These are phyloP conservation scores for Sisyra nigra DNA, from an alignment of 2,888 invertebrate genomes.

Conservation along the genomic window DNA sequence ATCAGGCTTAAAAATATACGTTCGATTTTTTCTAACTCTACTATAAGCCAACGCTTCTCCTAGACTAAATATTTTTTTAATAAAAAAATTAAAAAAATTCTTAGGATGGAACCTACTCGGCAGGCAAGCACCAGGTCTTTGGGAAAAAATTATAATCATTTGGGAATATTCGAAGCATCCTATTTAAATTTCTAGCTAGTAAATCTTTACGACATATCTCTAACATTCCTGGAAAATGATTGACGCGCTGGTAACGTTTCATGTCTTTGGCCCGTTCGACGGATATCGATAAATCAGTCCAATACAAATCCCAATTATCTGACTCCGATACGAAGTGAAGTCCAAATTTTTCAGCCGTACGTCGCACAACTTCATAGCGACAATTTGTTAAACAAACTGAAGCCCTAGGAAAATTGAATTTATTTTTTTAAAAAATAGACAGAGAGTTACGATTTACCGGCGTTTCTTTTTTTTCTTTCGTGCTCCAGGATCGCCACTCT, in stretches of 20 bases:
- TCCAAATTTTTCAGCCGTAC: conserved; percentile 50
- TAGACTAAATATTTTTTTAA: conserved; percentile 29
- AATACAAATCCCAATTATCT: conserved; percentile 79
- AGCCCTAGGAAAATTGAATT: conserved; percentile 18
- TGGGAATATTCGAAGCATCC: conserved; percentile 78
- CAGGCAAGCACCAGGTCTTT: conserved; percentile 86
- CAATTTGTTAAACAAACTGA: conserved; percentile 53
- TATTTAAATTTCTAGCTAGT: conserved; percentile 73
- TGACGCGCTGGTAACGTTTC: conserved; percentile 83
- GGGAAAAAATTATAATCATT: conserved; percentile 86
- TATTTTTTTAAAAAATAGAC: too few species aligned
- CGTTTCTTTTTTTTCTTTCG: too few species aligned
- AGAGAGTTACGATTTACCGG: too few species aligned
- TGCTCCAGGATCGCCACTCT: too few species aligned
- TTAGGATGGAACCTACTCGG: conserved; percentile 46
- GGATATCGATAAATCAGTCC: conserved; percentile 79
- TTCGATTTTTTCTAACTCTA: conserved; percentile 51
- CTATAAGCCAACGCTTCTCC: conserved; percentile 58
- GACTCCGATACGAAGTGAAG: conserved; percentile 64
- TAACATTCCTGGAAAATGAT: conserved; percentile 63
- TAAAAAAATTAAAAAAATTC: neutral
- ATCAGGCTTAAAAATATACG: conserved; percentile 83
- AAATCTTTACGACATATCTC: conserved; percentile 60
- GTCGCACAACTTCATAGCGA: conserved; percentile 56
- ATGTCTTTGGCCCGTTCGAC: conserved; percentile 78